A percentile compares a stretch with the other conserved stretches of the same genome.
Conservation (phyloP, 1,140 invertebrate genomes). For the Drosophila ercepeae region DNA sequence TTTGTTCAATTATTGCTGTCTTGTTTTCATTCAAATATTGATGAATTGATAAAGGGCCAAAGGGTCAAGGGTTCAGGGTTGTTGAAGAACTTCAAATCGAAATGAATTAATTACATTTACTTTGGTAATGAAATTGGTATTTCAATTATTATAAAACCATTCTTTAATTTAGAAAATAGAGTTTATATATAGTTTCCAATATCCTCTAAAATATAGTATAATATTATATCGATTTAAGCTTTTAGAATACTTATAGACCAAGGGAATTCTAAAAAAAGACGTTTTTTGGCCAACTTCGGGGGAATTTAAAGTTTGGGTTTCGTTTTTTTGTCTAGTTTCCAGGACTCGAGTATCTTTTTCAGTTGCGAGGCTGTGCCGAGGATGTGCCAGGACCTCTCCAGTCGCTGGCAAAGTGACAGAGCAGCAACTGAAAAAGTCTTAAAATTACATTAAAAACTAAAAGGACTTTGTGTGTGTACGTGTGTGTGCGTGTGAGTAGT, state of each 20-base stretch:
- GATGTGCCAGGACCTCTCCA: not conserved
- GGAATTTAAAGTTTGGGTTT: not conserved
- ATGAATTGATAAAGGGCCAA: not conserved
- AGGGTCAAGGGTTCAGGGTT: not conserved
- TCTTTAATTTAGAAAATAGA: too few relatives aligned
- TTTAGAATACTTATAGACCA: too few relatives aligned
- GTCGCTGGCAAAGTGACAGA: conserved; percentile 55
- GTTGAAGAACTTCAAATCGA: not conserved
- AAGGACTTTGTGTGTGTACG: conserved; percentile 51
- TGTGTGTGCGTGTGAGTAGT: conserved; percentile 49
- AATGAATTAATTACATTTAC: not conserved
- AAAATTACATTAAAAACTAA: conserved; percentile 78
- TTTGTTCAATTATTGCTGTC: not conserved
- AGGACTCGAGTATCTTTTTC: not conserved
- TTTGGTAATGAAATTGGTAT: too few relatives aligned
- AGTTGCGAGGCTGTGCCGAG: not conserved
- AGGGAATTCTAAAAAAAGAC: too few relatives aligned
- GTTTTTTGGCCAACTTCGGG: not conserved
- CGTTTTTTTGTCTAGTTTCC: not conserved
- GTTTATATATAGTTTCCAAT: too few relatives aligned
- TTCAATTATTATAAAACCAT: too few relatives aligned
- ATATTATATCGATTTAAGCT: too few relatives aligned
- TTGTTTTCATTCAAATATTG: conserved; percentile 13
- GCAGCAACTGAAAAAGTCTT: conserved; percentile 64
- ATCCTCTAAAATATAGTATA: too few relatives aligned